These are phyloP conservation scores for Xiphias gladius DNA, from an alignment of 2,113 vertebrate genomes.

Conservation along the genomic window DNA sequence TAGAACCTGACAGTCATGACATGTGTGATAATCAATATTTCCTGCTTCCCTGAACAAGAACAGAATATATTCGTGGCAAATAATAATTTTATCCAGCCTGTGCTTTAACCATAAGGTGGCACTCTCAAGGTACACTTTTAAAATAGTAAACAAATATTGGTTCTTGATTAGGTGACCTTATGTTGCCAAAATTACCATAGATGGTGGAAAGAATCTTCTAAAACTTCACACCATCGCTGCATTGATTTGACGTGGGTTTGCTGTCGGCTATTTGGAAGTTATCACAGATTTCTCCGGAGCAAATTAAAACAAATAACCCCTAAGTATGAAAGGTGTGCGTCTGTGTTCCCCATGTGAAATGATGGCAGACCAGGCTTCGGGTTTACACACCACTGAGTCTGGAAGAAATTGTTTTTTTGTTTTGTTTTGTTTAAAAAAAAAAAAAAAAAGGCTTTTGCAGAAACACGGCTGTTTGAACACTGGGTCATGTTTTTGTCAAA, in stretches of 20 bases:
- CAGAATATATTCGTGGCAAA: slow-evolving; percentile 43
- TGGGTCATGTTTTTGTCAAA: neutral
- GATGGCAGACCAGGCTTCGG: slow-evolving; percentile 5
- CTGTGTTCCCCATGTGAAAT: slow-evolving; percentile 10
- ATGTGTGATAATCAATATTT: slow-evolving; percentile 58
- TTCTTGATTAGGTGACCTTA: neutral
- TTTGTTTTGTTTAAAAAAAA: neutral
- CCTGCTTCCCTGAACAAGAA: slow-evolving; percentile 54
- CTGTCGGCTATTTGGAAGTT: slow-evolving; percentile 17
- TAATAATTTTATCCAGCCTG: slow-evolving; percentile 10
- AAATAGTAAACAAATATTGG: neutral
- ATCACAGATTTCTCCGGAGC: neutral
- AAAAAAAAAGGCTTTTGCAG: neutral
- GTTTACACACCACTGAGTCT: neutral
- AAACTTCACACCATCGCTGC: slow-evolving; percentile 6
- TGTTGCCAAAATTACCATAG: neutral
- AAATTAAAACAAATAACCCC: slow-evolving; percentile 29
- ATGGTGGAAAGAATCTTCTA: neutral
- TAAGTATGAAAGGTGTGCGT: slow-evolving; percentile 22
- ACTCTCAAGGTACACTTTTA: neutral
- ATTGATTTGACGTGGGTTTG: slow-evolving; percentile 16
- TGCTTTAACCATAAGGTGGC: slow-evolving; percentile 23
- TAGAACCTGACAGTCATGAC: slow-evolving; percentile 57
- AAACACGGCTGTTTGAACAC: slow-evolving; percentile 2
- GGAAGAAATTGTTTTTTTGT: neutral